Percentiles rank a stretch among this genome's conserved stretches.
phyloP scores from a whole-genome alignment of 2,797 vertebrate species.

The Acrossocheilus fasciatus region DNA sequence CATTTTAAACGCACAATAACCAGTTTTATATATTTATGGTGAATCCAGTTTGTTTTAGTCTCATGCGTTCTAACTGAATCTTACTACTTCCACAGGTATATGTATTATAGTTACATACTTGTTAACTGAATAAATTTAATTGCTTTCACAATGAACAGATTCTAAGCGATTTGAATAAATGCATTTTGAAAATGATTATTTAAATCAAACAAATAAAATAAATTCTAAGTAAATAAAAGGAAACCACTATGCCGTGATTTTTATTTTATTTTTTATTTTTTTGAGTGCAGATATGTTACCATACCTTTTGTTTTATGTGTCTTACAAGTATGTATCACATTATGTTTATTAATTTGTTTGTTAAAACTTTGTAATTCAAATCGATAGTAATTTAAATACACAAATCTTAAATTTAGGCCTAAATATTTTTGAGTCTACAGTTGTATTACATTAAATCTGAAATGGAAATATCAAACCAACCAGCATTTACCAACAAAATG shows the following conservation, averaged over 20 bases:
- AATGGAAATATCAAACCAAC: not conserved
- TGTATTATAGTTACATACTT: not conserved
- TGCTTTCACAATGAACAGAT: not conserved
- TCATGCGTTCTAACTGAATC: not conserved
- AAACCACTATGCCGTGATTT: not conserved
- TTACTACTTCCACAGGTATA: not conserved
- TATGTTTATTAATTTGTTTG: not conserved
- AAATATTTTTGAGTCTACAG: not conserved
- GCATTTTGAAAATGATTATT: not conserved
- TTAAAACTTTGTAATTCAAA: not conserved
- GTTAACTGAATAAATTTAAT: not conserved
- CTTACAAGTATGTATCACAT: not conserved
- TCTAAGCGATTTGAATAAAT: not conserved
- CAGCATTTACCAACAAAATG: not conserved
- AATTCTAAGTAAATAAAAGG: not conserved
- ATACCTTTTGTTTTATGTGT: not conserved
- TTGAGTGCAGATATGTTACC: not conserved
- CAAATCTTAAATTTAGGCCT: not conserved
- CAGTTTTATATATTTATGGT: not conserved
- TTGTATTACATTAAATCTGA: not conserved
- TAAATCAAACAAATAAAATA: not conserved
- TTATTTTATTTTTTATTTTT: not conserved
- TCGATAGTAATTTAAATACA: not conserved
- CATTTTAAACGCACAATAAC: not conserved
- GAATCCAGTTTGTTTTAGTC: not conserved